phyloP scores from a whole-genome alignment of 2,888 invertebrate species.

The Anarsia innoxiella region DNA sequence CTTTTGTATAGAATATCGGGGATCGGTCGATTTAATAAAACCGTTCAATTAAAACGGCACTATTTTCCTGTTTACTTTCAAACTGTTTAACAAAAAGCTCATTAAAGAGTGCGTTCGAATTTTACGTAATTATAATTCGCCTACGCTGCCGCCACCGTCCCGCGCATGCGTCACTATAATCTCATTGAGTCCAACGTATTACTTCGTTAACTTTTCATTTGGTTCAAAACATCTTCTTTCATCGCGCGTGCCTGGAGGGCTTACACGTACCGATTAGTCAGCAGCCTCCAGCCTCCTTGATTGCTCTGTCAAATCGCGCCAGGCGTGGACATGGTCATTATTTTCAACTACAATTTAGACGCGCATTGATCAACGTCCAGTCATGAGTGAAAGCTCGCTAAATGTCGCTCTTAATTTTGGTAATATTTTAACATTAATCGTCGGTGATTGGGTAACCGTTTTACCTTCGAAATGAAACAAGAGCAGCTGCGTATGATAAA shows the following conservation, averaged over 20 bases:
- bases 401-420: neutral
- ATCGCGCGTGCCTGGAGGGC: neutral
- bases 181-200: neutral
- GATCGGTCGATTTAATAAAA: too few relatives aligned
- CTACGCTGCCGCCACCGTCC: neutral
- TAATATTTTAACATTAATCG: neutral
- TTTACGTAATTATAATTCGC: neutral
- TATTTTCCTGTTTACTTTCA: too few relatives aligned
- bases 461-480: too few relatives aligned
- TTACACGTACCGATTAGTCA: neutral
- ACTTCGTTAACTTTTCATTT: neutral
- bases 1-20: slow-evolving; percentile 12
- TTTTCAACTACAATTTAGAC: slow-evolving; percentile 31
- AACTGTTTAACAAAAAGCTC: too few relatives aligned
- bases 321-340: slow-evolving; percentile 31
- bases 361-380: slow-evolving; percentile 40
- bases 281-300: slow-evolving; percentile 27
- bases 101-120: too few relatives aligned
- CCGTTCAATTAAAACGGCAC: too few relatives aligned
- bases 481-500: too few relatives aligned
- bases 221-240: neutral
- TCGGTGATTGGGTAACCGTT: neutral
- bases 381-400: slow-evolving; percentile 34
- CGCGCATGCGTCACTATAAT: neutral
- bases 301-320: slow-evolving; percentile 54